A percentile compares a stretch with the other conserved stretches of the same genome.
These are phyloP conservation scores for Ianthella basta DNA, from an alignment of 37 sponge, comb jelly and placozoan species.

Conservation along the genomic window DNA sequence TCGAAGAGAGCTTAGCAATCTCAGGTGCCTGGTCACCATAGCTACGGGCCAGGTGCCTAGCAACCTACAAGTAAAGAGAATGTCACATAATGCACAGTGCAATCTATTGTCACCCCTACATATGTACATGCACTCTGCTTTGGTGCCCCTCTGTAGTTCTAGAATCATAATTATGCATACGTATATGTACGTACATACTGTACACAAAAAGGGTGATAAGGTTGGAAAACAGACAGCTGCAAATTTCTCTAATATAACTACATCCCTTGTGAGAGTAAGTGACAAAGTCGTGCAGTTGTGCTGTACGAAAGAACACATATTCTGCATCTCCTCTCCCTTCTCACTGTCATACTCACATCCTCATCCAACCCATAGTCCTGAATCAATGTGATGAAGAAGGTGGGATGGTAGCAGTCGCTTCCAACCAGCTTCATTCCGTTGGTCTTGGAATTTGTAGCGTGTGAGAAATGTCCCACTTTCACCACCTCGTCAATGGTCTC, in stretches of 20 bases:
- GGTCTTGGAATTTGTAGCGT: slow-evolving; percentile 63
- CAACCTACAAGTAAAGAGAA: slow-evolving; percentile 67
- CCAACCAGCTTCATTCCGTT: slow-evolving; percentile 86
- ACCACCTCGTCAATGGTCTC: slow-evolving; percentile 85
- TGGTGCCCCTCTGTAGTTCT: neutral
- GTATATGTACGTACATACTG: neutral
- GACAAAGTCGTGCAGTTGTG: neutral
- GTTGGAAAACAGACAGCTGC: too few species aligned
- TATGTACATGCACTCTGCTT: neutral
- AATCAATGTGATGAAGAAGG: slow-evolving; percentile 88
- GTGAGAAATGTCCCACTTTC: slow-evolving; percentile 54
- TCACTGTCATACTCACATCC: slow-evolving; percentile 58
- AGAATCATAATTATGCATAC: neutral
- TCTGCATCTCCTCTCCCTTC: neutral
- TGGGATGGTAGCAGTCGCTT: slow-evolving; percentile 83
- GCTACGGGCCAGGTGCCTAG: slow-evolving; percentile 81
- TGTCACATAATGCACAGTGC: neutral
- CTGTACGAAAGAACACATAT: neutral
- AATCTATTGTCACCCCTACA: neutral
- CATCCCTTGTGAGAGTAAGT: neutral
- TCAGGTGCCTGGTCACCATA: slow-evolving; percentile 94
- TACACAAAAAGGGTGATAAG: neutral
- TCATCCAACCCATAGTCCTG: slow-evolving; percentile 96
- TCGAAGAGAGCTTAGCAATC: slow-evolving; percentile 82
- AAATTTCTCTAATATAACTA: neutral